These are phyloP conservation scores for Phasia obesa DNA, from an alignment of 2,888 invertebrate genomes.

Conservation along the genomic window DNA sequence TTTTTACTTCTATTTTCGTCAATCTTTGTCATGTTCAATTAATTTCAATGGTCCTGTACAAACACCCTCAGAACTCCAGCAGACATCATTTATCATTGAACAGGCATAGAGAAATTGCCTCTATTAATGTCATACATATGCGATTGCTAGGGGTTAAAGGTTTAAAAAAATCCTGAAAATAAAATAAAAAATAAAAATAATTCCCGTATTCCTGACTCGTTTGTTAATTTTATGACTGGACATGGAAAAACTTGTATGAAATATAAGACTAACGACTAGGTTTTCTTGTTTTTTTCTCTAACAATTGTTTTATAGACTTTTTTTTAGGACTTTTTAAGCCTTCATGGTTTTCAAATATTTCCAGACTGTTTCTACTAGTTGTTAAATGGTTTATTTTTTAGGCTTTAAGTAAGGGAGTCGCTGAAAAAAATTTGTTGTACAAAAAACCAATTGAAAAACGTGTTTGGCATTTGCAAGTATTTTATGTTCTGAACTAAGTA, in stretches of 20 bases:
- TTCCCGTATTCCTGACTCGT: neutral
- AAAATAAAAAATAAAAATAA: neutral
- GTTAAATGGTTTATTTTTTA: neutral
- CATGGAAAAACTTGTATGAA: constrained; percentile 3
- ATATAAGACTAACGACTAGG: constrained; percentile 10
- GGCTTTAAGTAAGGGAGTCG: neutral
- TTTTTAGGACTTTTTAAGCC: neutral
- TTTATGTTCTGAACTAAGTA: neutral
- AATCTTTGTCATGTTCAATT: constrained; percentile 64
- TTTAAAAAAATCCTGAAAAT: constrained; percentile 4
- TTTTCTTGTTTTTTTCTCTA: constrained; percentile 11
- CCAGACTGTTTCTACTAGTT: neutral
- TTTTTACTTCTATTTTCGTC: constrained; percentile 12
- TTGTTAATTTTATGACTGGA: constrained; percentile 33
- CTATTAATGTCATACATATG: constrained; percentile 20
- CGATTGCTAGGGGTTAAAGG: constrained; percentile 10
- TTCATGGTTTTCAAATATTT: neutral
- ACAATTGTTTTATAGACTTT: constrained; percentile 29
- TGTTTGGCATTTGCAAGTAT: constrained; percentile 63
- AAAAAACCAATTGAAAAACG: constrained; percentile 59
- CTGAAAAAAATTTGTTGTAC: constrained; percentile 46
- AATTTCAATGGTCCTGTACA: constrained; percentile 45
- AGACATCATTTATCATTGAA: constrained; percentile 60
- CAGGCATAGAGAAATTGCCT: constrained; percentile 30
- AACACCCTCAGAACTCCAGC: neutral